These are phyloP conservation scores for Rynchops niger DNA, from an alignment of 2,113 vertebrate species.

Conservation along the genomic window DNA sequence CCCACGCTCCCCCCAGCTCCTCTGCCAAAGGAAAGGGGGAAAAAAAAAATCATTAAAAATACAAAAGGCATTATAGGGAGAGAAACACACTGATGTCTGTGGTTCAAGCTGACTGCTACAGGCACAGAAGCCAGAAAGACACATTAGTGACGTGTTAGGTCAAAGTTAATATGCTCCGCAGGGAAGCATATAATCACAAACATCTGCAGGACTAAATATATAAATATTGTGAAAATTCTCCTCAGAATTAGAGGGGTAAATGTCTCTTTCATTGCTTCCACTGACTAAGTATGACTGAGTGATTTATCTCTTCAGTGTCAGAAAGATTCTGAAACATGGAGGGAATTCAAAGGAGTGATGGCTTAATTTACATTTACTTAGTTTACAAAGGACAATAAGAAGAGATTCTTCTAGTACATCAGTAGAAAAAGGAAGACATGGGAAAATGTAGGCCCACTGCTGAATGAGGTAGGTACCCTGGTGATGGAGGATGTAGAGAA, in stretches of 20 bases:
- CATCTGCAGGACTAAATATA: neutral
- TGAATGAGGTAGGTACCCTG: neutral
- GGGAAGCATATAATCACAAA: neutral
- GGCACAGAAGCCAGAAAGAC: neutral
- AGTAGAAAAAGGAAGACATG: neutral
- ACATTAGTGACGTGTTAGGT: neutral
- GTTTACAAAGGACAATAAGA: neutral
- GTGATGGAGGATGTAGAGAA: neutral
- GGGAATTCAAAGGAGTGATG: neutral
- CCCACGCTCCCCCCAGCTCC: fast-evolving
- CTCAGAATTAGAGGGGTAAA: neutral
- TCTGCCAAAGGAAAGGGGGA: neutral
- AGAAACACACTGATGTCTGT: neutral
- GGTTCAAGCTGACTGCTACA: neutral
- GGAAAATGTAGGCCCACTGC: neutral
- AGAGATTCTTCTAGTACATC: neutral
- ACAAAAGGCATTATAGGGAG: neutral
- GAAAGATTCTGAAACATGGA: neutral
- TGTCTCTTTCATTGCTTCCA: neutral
- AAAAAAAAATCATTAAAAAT: neutral
- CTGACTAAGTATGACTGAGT: neutral
- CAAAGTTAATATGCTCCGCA: neutral
- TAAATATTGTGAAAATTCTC: neutral
- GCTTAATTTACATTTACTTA: neutral
- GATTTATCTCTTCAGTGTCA: neutral